These are phyloP conservation scores for Unio delphinus DNA, from an alignment of 2,888 invertebrate species.

Conservation along the genomic window DNA sequence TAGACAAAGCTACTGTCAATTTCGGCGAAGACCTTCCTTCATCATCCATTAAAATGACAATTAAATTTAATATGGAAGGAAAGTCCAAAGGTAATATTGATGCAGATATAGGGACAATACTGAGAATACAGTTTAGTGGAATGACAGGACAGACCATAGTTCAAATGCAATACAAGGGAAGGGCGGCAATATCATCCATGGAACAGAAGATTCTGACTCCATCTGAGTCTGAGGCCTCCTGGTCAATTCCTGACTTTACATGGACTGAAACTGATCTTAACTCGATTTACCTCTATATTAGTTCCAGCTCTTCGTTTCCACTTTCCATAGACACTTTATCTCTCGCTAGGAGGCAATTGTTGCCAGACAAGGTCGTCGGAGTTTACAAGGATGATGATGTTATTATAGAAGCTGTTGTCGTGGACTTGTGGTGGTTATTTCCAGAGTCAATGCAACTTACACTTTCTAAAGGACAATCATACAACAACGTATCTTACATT, in stretches of 20 bases:
- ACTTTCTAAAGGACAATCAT: background rate
- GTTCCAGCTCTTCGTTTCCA: background rate
- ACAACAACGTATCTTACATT: constrained; percentile 2
- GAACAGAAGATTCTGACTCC: constrained; percentile 23
- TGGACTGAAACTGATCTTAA: too few species aligned
- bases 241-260: constrained; percentile 41
- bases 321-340: constrained; percentile 1
- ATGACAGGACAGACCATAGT: too few species aligned
- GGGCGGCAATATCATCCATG: constrained; percentile 22
- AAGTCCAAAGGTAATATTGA: constrained; percentile 45
- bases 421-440: constrained; percentile 9
- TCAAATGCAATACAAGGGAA: constrained; percentile 3
- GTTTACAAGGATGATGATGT: constrained; percentile 10
- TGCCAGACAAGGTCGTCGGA: constrained; percentile 4
- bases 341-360: constrained; percentile 4
- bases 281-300: too few species aligned
- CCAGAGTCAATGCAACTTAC: background rate
- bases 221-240: constrained; percentile 20
- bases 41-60: constrained; percentile 20
- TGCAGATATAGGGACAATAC: constrained; percentile 39
- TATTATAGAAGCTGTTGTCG: constrained; percentile 8
- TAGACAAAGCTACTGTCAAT: constrained; percentile 22
- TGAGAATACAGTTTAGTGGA: too few species aligned
- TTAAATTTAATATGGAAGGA: constrained; percentile 43
- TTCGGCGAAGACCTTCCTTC: constrained; percentile 11